phyloP scores from a whole-genome alignment of 2,113 vertebrate species.

The Ascaphus truei region DNA sequence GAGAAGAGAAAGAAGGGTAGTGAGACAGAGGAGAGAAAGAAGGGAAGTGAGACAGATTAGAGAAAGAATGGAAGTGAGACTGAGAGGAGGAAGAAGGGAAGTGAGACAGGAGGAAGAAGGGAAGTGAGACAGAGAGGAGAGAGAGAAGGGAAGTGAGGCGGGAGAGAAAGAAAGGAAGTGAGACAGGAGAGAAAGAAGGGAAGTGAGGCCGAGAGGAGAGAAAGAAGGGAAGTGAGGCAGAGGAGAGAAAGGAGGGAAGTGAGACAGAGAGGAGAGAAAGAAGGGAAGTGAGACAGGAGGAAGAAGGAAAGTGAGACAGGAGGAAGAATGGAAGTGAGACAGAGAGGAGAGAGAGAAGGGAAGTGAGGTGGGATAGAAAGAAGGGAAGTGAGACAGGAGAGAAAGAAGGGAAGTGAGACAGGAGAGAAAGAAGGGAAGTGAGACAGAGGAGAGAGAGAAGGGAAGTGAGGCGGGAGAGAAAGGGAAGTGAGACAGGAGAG shows the following conservation, averaged over 20 bases:
- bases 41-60: neutral
- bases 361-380: neutral
- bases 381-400: neutral
- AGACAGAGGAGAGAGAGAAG: neutral
- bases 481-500: neutral
- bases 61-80: neutral
- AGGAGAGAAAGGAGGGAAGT: neutral
- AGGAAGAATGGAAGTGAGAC: no score
- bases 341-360: no score
- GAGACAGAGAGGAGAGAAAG: neutral
- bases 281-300: neutral
- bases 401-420: neutral
- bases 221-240: no score
- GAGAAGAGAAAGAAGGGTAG: no score
- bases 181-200: neutral
- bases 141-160: no score
- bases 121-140: no score
- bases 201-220: neutral
- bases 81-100: neutral
- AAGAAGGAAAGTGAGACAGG: neutral
- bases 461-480: neutral
- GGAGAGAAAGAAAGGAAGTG: neutral
- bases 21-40: neutral
- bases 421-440: neutral
- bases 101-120: neutral